These are phyloP conservation scores for Carposina sasakii DNA, from an alignment of 1,140 invertebrate genomes.

Conservation along the genomic window DNA sequence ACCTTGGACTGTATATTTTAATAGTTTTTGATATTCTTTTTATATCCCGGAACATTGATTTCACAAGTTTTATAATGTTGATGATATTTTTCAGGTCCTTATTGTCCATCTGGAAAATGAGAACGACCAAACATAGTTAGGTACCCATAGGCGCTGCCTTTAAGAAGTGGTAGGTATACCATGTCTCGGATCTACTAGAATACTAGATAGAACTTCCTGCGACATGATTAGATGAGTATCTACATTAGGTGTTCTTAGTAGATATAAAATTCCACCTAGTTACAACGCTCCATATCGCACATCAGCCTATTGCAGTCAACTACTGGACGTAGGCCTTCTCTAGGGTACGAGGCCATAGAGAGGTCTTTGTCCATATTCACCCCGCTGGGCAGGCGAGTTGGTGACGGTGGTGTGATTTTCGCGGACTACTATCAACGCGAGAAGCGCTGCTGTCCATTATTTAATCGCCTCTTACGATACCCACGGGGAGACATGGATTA, in stretches of 20 bases:
- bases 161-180: neutral
- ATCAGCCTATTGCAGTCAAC: too few species aligned
- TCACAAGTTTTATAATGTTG: slow-evolving; percentile 34
- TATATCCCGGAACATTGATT: slow-evolving; percentile 39
- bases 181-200: neutral
- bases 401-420: too few species aligned
- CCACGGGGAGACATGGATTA: neutral
- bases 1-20: slow-evolving; percentile 44
- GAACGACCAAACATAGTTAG: too few species aligned
- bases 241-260: neutral
- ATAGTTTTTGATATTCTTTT: slow-evolving; percentile 24
- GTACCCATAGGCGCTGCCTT: too few species aligned
- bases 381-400: too few species aligned
- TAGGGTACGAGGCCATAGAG: too few species aligned
- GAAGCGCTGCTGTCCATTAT: neutral
- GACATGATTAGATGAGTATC: neutral
- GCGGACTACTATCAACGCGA: neutral
- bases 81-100: slow-evolving; percentile 48
- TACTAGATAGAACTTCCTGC: neutral
- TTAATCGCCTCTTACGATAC: neutral
- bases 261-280: neutral
- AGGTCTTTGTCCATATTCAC: too few species aligned
- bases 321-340: too few species aligned
- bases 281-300: neutral
- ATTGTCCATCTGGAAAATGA: slow-evolving; percentile 55